phyloP scores from a whole-genome alignment of 1,140 invertebrate genomes.

The Drosophila pandora region DNA sequence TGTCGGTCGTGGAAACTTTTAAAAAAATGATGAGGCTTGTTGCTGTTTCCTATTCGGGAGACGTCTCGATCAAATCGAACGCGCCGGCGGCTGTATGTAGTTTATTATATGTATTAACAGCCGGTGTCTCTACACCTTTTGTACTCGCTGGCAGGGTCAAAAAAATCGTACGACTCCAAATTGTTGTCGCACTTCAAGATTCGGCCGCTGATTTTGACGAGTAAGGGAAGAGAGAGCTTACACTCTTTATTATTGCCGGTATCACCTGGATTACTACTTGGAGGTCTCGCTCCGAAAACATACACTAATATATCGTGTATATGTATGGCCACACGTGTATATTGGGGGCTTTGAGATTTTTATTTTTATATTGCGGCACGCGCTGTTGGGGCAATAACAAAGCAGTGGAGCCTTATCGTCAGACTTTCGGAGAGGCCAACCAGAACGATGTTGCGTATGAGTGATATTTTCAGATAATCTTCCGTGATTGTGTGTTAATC shows the following conservation, averaged over 20 bases:
- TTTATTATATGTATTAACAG: conserved; percentile 37
- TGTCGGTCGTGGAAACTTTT: conserved; percentile 37
- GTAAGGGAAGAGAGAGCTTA: conserved; percentile 9
- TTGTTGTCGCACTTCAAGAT: conserved; percentile 13
- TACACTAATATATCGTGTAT: background rate
- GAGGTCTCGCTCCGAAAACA: conserved; percentile 12
- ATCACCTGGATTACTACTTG: conserved; percentile 19
- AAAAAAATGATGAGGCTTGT: conserved; percentile 10
- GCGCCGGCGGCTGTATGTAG: conserved; percentile 1
- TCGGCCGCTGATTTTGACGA: conserved; percentile 12
- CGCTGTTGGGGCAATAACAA: conserved; percentile 32
- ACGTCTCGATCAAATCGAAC: conserved; percentile 14
- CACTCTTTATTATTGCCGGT: conserved; percentile 33
- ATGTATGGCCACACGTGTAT: conserved; percentile 16
- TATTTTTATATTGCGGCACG: conserved; percentile 55
- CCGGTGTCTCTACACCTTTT: conserved; percentile 21
- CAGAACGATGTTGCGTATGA: conserved; percentile 29
- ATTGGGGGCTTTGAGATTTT: conserved; percentile 41
- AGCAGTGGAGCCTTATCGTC: conserved; percentile 15
- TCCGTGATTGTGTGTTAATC: conserved; percentile 8
- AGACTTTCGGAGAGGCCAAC: conserved; percentile 17
- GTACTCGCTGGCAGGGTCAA: conserved; percentile 2
- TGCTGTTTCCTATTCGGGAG: conserved; percentile 7
- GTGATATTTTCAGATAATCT: conserved; percentile 18
- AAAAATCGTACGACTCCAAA: conserved; percentile 41